Evolutionary conservation across 1,140 invertebrate genomes (phyloP).

Genomic region (Leptopilina boulardi): DNA sequence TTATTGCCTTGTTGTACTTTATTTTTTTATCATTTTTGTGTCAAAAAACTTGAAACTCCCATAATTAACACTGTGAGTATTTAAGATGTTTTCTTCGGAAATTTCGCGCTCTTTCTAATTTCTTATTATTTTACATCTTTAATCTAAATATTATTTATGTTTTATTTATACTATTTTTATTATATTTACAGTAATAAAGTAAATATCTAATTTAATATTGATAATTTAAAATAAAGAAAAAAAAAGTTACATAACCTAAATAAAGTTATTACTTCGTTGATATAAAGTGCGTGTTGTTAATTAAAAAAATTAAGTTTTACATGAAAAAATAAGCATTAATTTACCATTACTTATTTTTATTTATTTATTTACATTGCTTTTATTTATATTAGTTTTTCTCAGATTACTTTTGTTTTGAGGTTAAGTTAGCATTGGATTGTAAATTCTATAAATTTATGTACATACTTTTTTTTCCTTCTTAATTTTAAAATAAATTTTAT

Average conservation of each 20-base stretch:
- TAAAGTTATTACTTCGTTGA: not conserved
- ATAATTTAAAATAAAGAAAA: not conserved
- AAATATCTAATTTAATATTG: not conserved
- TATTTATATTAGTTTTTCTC: too few species aligned
- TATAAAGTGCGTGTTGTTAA: too few species aligned
- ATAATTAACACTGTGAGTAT: not conserved
- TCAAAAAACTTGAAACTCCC: not conserved
- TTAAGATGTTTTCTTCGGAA: not conserved
- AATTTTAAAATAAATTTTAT: too few species aligned
- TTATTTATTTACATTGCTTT: too few species aligned
- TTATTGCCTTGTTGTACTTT: not conserved
- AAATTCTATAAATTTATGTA: too few species aligned
- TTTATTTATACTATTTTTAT: not conserved
- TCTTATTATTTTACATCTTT: not conserved
- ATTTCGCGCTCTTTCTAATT: conserved; percentile 15
- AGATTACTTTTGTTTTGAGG: too few species aligned
- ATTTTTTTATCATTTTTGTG: not conserved
- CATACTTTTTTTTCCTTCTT: too few species aligned
- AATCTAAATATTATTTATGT: not conserved
- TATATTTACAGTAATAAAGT: not conserved
- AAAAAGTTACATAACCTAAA: not conserved
- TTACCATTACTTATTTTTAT: too few species aligned
- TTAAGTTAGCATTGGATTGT: too few species aligned
- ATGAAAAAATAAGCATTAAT: too few species aligned
- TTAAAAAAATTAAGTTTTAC: not conserved